Conservation (phyloP, 2,797 vertebrate species). For the Protosalanx chinensis region DNA sequence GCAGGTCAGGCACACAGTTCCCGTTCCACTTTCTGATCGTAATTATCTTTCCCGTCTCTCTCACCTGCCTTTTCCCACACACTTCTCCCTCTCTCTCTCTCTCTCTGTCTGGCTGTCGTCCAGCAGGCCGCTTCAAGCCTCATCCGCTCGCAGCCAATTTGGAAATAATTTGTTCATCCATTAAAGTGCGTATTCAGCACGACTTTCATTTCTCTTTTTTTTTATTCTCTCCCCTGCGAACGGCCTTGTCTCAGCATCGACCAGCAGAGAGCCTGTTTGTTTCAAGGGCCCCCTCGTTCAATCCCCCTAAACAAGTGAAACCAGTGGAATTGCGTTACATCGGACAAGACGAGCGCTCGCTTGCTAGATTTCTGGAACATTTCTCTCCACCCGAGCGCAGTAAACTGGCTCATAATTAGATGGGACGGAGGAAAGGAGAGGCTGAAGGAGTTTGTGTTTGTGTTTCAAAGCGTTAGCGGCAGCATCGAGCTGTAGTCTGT, state of each 20-base stretch:
- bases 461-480: not conserved
- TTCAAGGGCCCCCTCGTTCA: constrained; percentile 40
- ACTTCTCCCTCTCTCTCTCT: not conserved
- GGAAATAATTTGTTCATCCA: constrained; percentile 52
- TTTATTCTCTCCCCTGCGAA: constrained; percentile 23
- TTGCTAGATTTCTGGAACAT: constrained; percentile 21
- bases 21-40: constrained; percentile 33
- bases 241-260: constrained; percentile 37
- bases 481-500: not conserved
- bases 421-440: constrained; percentile 29
- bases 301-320: constrained; percentile 17
- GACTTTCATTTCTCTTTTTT: constrained; percentile 43
- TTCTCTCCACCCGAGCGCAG: constrained; percentile 29
- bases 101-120: constrained; percentile 34
- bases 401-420: constrained; percentile 36
- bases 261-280: constrained; percentile 32
- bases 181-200: constrained; percentile 54
- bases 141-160: constrained; percentile 53
- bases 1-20: constrained; percentile 21
- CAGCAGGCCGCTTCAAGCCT: constrained; percentile 30
- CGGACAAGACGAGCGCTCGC: constrained; percentile 26
- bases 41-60: constrained; percentile 31
- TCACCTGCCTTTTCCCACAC: constrained; percentile 1
- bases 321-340: constrained; percentile 22
- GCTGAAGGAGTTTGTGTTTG: not conserved